Evolutionary conservation across 2,888 invertebrate species (phyloP), one percentile per base, ranked within the genome.

Genomic region (Galeopsomyia nigrocyanea): DNA sequence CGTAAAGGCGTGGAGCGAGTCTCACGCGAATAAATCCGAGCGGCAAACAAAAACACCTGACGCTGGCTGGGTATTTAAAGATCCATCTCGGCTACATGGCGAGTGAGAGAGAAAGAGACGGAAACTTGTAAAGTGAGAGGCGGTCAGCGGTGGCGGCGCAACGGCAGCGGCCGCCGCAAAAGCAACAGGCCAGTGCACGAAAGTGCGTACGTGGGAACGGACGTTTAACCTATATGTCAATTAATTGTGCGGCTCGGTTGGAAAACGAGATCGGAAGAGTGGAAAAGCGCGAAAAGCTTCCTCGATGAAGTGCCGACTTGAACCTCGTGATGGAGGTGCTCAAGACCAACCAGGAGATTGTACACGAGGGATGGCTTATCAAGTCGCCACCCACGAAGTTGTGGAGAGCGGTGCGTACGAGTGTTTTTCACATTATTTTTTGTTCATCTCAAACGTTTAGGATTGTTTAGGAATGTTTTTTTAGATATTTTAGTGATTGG

Each of bases 331-430:
- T 75, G 72, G 72, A 75, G 72, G 67, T 67, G 65, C 71, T 67
- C 69, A 75, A 67, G 69, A 75, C 73, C 60, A 88, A 88, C 78
- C 88, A 90, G 87, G 94, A 94, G 87, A 91, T 94, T 77, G 92
- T 95, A 78, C 93, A 94, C 85, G 95, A 95, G 88, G 98, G 98
- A 77, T 98, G 97, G 97, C 90, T 98, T 81, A 96, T 94, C 75
- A 98, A 98, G 89, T 97, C 97, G 74, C 97, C 98, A 79, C 97
- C 97, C 74, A 93, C 94, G 73, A 96, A 95, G 88, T 73, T 96
- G 84, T 96, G 95, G 92, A 91, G 95, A 90, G 96, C 96, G 88
- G 97, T 97, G 90, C 93, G 95, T 92, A 13, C n/a, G 22, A 77
- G 13, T 63, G 17, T 9, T 22, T 50, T 53, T 22, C 5, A 2